Base-by-base conservation (phyloP, 2,888 invertebrate species). In the Pyrrhosoma nymphula region DNA sequence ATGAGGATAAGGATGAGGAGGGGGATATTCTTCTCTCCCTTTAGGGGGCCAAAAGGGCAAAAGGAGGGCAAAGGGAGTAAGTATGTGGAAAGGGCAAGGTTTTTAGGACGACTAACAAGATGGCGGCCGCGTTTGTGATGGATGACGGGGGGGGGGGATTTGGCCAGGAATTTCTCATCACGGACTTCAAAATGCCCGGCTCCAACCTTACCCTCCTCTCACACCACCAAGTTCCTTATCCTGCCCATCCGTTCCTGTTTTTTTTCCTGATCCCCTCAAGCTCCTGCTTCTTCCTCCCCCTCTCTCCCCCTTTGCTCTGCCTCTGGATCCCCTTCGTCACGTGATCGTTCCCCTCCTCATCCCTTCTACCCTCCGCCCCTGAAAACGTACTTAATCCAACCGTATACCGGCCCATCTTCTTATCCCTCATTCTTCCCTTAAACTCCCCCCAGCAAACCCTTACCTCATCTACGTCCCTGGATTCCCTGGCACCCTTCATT, bases 101-200 rank as follows among this genome's bases (percentile, higher is more conserved):
- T 60, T 60, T 60, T 14, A 35, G 35, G 82, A 18, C 82, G 82
- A 69, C 30, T 93, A 75, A 69, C 69, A 93, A 93, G 93, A 93
- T 93, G 93, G 93, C 69, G 93, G 82, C n/a, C 39, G 93, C 82
- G 82, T 82, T 82, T 82, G 93, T 93, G 93, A 93, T 93, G 93
- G 93, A 93, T 93, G 93, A 93, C 93, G 93, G 14, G 91, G 63
- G n/a, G n/a, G n/a, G 18, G 93, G 91, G 91, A 93, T 93, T 93
- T 93, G 93, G 93, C 93, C 93, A 93, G 93, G 93, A 93, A 93
- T 93, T 93, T 93, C 93, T 93, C 93, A 93, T 93, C 93, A 93
- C 93, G 93, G 93, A 93, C 93, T 93, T 93, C 93, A 93, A 93
- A 93, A 93, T 69, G 93, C 93, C 69, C 60, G 26, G 60, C 91